Evolutionary conservation across 2,113 vertebrate genomes (phyloP), one percentile per base, ranked within the genome.

Genomic region (Rhinolophus ferrumequinum): DNA sequence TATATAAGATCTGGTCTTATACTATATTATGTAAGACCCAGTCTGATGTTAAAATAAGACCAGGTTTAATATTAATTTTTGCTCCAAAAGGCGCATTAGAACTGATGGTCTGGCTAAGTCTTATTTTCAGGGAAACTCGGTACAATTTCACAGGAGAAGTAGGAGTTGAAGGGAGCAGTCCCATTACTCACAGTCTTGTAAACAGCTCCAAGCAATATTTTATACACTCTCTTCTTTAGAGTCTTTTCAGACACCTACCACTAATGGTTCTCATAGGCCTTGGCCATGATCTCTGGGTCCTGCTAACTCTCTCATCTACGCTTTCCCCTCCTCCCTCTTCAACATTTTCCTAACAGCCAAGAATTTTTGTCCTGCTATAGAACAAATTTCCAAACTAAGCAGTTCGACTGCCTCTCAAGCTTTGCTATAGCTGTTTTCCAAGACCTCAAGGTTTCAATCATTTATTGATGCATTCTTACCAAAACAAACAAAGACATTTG

Each of bases 361-460:
- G 92, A 95, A 94, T 82, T 58, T 95, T 56, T 89, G 30, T 88
- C 26, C 30, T 79, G 56, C 47, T 89, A 15, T 14, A 41, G 5
- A 95, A 47, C 26, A 93, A 91, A 97, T 95, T 64, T 41, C 72
- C 72, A 81, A 95, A 92, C 16, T 9, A 81, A 89, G 81, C 77
- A 92, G 24, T 88, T 88, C 60, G 35, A 96, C 64, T 64, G 41
- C 62, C 64, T 85, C 81, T 94, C 88, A 94, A 54, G 69, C 28
- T 86, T 90, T 84, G 33, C 91, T 91, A 69, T 35, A 84, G 80
- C 72, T 72, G 66, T 87, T 60, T 94, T 62, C 15, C 18, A 84
- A 86, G 52, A 85, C 66, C 64, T 64, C 62, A 80, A 66, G 50
- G 22, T 86, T 35, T 90, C 70, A 64, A 72, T 82, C 52, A 81